phyloP scores from a whole-genome alignment of 2,113 vertebrate genomes.

The Nothocercus julius region DNA sequence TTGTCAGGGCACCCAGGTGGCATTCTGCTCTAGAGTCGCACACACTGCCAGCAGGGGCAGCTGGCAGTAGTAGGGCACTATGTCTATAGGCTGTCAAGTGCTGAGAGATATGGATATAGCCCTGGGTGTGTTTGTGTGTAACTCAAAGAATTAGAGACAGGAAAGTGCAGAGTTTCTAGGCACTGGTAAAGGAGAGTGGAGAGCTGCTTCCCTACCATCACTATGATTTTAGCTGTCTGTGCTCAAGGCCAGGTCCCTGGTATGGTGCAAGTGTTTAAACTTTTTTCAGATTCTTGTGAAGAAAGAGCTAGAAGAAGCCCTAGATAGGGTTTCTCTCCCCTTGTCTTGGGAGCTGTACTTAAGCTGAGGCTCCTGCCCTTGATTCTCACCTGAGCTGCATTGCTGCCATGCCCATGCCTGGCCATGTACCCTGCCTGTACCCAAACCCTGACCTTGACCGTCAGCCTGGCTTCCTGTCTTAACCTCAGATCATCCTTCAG shows the following conservation, averaged over 20 bases:
- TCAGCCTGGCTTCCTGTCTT: background rate
- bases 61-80: background rate
- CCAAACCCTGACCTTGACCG: background rate
- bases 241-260: accelerated
- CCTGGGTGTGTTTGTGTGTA: background rate
- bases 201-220: background rate
- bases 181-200: accelerated
- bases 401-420: background rate
- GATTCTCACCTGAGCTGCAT: background rate
- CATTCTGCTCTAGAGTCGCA: background rate
- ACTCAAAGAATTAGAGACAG: background rate
- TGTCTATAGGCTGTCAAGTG: background rate
- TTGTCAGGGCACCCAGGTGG: background rate
- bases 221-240: background rate
- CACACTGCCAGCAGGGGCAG: background rate
- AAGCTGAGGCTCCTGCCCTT: background rate
- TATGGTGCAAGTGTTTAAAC: background rate
- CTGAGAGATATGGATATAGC: background rate
- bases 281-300: background rate
- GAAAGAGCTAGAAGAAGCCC: background rate
- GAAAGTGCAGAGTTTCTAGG: background rate
- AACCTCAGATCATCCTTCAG: background rate
- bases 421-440: accelerated
- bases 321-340: background rate
- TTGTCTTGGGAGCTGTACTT: background rate